phyloP scores from a whole-genome alignment of 2,888 invertebrate genomes.

The Noctua janthe region DNA sequence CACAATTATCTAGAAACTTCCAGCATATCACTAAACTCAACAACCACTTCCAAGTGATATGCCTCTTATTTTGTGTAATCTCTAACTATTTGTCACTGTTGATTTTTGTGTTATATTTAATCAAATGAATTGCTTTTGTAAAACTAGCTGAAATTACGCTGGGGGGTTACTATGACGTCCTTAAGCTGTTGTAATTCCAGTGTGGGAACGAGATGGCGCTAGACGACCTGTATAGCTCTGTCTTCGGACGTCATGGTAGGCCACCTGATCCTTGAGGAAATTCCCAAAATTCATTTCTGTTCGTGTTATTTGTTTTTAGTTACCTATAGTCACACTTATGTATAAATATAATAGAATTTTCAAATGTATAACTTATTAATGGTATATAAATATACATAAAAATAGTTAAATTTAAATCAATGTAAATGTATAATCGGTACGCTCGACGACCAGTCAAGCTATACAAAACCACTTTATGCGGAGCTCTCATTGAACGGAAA shows the following conservation, averaged over 20 bases:
- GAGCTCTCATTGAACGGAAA: too few relatives aligned
- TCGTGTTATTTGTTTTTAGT: background rate
- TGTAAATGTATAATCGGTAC: background rate
- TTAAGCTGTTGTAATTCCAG: too few relatives aligned
- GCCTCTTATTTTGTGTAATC: background rate
- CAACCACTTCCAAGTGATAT: background rate
- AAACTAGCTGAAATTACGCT: background rate
- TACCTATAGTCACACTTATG: background rate
- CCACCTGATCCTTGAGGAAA: background rate
- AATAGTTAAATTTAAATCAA: background rate
- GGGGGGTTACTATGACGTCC: too few relatives aligned
- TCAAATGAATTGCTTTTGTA: slow-evolving; percentile 6
- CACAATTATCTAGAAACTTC: slow-evolving; percentile 8
- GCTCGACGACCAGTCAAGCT: too few relatives aligned
- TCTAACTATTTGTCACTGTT: background rate
- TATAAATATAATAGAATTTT: background rate
- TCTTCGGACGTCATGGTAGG: too few relatives aligned
- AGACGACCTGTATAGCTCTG: too few relatives aligned
- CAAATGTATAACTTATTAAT: background rate
- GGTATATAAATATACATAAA: background rate
- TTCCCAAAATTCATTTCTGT: background rate
- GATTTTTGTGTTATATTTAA: background rate
- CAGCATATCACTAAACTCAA: slow-evolving; percentile 18
- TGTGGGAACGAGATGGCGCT: too few relatives aligned
- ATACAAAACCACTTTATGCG: too few relatives aligned